Percentiles rank a stretch among this genome's conserved stretches.
Evolutionary conservation across 2,888 invertebrate genomes (phyloP).

Genomic region (Endomychus coccineus): DNA sequence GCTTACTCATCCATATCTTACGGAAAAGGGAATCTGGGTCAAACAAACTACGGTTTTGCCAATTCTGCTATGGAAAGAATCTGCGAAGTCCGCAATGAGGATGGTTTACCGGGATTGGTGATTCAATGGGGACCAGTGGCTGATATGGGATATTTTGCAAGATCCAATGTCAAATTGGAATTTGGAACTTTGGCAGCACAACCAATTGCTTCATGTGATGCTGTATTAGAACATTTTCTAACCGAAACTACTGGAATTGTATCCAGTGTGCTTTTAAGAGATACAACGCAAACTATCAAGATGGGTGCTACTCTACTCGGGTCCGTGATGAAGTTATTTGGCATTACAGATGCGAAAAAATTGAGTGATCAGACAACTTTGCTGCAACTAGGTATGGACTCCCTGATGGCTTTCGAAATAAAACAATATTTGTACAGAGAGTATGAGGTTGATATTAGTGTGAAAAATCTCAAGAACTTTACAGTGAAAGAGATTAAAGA

Average conservation of each 20-base stretch:
- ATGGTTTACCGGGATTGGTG: constrained; percentile 27
- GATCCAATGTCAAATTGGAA: constrained; percentile 18
- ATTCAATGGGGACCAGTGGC: constrained; percentile 30
- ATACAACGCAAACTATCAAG: neutral
- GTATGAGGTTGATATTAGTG: constrained; percentile 20
- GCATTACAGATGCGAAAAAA: constrained; percentile 22
- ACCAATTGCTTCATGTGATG: constrained; percentile 21
- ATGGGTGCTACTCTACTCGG: constrained; percentile 18
- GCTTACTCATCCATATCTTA: constrained; percentile 27
- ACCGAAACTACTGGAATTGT: constrained; percentile 20
- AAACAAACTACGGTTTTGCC: constrained; percentile 29
- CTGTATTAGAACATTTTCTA: constrained; percentile 23
- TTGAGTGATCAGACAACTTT: constrained; percentile 21
- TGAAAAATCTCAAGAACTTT: constrained; percentile 22
- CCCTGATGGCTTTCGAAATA: constrained; percentile 27
- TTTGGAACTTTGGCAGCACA: constrained; percentile 17
- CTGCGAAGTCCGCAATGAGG: constrained; percentile 24
- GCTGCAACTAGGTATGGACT: constrained; percentile 26
- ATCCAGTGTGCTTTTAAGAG: constrained; percentile 19
- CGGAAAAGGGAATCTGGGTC: constrained; percentile 28
- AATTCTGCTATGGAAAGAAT: constrained; percentile 30
- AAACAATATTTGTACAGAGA: constrained; percentile 27
- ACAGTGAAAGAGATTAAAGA: constrained; percentile 20
- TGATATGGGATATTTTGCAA: constrained; percentile 22
- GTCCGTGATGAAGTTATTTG: constrained; percentile 24